Conservation (phyloP, 2,113 vertebrate genomes). For the Martes martes region DNA sequence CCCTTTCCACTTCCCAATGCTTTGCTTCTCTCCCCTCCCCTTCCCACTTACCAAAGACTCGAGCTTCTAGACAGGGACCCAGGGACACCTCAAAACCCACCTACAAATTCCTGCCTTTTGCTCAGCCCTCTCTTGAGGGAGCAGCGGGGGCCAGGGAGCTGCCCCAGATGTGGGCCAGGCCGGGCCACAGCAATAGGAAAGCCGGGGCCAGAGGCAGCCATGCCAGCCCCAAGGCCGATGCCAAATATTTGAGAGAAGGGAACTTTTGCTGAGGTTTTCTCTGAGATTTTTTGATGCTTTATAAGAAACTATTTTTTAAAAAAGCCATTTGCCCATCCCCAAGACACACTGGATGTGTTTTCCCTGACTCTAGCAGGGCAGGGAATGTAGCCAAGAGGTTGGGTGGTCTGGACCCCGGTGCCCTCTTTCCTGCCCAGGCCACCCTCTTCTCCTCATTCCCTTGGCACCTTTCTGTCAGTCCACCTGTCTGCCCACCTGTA, state of each 20-base stretch:
- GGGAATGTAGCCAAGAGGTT: constrained; percentile 27
- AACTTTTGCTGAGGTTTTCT: constrained; percentile 71
- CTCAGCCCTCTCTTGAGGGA: not conserved
- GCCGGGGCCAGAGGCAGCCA: constrained; percentile 25
- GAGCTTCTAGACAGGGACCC: constrained; percentile 83
- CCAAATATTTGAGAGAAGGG: constrained; percentile 72
- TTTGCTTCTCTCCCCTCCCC: constrained; percentile 72
- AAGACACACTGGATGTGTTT: constrained; percentile 73
- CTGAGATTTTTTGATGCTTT: constrained; percentile 72
- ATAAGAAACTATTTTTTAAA: constrained; percentile 70
- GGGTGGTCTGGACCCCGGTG: not conserved
- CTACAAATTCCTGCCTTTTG: constrained; percentile 18
- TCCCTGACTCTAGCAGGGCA: constrained; percentile 37
- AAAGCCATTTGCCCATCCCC: constrained; percentile 52
- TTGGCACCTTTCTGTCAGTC: constrained; percentile 30
- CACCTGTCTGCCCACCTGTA: not conserved
- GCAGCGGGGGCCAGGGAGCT: not conserved
- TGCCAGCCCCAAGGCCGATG: constrained; percentile 53
- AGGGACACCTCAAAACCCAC: constrained; percentile 59
- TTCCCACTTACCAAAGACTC: constrained; percentile 85
- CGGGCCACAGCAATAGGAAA: constrained; percentile 72
- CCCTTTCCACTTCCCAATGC: not conserved
- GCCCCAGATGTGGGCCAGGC: constrained; percentile 64
- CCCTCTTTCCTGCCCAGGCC: constrained; percentile 33
- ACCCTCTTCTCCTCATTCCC: not conserved